Base-by-base conservation (phyloP, 2,888 invertebrate species). In the Cetonia aurata region DNA sequence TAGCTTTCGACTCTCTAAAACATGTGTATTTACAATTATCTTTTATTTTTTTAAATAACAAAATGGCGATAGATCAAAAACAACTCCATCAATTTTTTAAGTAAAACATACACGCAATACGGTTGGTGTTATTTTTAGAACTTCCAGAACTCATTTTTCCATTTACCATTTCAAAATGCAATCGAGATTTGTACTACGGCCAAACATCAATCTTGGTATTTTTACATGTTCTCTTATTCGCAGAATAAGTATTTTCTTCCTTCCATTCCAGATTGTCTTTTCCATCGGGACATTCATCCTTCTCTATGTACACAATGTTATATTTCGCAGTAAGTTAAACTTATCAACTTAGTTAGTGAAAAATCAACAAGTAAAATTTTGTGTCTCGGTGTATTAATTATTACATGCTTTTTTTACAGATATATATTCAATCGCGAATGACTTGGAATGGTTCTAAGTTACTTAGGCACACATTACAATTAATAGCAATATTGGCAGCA, bases 231-330 rank as follows among this genome's bases (percentile, higher is more conserved):
- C 15, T 9, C 46, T 57, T 46, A 25, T 55, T 67, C 19, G 6
- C 10, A 3, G 6, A 13, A 17, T 53, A 19, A 56, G 6, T 15
- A 52, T 52, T 41, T 13, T 50, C 50, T 44, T 72, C 25, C 4
- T 25, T 25, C 25, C 25, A 25, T 83, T 83, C 71, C 84, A 89
- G 90, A 80, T 88, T 96, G 72, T 96, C 96, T 31, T 96, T 96
- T 85, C 96, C 96, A 69, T 96, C 96, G 74, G 96, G 96, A 19
- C 96, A 96, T 85, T 94, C 96, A 13, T 95, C 95, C 12, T 96
- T 96, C 86, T 93, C 95, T 12, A 92, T 93, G 77, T 96, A 92
- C 80, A 91, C 93, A 48, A 94, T 95, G 94, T 84, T 94, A 67
- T 96, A 93, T 86, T 89, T 94, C 79, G 91, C 91, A 81, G 95